A percentile compares a stretch with the other conserved stretches of the same genome.
Conservation (phyloP, 2,888 invertebrate species). For the Chrysomela aeneicollis region DNA sequence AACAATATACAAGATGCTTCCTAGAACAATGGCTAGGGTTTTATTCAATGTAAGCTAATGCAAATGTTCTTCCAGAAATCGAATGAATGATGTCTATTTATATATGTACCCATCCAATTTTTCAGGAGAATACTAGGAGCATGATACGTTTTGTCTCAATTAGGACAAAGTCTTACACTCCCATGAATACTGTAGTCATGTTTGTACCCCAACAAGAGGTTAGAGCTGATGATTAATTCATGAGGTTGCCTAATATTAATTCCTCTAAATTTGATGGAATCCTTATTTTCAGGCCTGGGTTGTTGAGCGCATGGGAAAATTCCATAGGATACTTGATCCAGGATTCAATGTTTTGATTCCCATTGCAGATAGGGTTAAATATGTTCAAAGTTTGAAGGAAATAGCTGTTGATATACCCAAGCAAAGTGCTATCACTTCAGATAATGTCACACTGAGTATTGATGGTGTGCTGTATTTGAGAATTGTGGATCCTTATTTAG, state of each 20-base stretch:
- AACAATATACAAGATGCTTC: constrained; percentile 13
- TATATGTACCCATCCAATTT: constrained; percentile 13
- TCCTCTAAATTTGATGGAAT: not conserved
- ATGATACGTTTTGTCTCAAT: constrained; percentile 32
- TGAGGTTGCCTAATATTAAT: not conserved
- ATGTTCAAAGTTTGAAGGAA: constrained; percentile 98
- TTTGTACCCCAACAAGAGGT: constrained; percentile 99
- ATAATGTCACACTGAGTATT: constrained; percentile 95
- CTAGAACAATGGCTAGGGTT: constrained; percentile 24
- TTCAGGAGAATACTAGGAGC: constrained; percentile 32
- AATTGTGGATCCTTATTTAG: constrained; percentile 91
- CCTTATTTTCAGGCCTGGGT: constrained; percentile 83
- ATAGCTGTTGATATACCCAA: constrained; percentile 99
- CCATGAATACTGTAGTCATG: constrained; percentile 91
- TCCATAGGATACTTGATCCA: constrained; percentile 90
- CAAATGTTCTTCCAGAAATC: not conserved
- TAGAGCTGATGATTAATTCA: constrained; percentile 42
- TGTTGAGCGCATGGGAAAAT: constrained; percentile 98
- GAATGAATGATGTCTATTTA: constrained; percentile 18
- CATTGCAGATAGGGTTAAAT: constrained; percentile 90
- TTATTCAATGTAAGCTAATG: constrained; percentile 15
- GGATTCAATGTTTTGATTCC: constrained; percentile 94
- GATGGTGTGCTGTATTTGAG: constrained; percentile 97
- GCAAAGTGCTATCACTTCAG: constrained; percentile 97
- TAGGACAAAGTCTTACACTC: constrained; percentile 64